Base-by-base conservation (phyloP, 1,140 invertebrate species). In the Drosophila tani region DNA sequence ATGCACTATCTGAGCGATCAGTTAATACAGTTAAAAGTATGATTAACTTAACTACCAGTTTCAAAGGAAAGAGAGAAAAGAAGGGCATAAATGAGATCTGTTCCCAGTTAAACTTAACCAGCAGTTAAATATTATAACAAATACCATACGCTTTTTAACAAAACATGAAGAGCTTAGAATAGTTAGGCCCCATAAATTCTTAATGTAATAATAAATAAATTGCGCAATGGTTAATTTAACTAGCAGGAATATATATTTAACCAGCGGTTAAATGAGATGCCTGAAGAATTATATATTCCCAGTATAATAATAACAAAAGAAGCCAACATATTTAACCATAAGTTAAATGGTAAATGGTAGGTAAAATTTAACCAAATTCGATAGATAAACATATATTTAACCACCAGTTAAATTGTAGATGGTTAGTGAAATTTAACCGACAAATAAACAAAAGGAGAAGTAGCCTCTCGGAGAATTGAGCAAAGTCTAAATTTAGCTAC, bases 1-100 rank as follows among this genome's bases (percentile, higher is more conserved):
- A 49, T 67, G n/a, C 65, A 12, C 58, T 67, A 5, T 19, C 32
- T n/a, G 17, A 63, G 0, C 8, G 21, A 38, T 38, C 57, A 3
- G 27, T 4, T 14, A 14, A 8, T 35, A 19, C 17, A 19, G 7
- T 19, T 1, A 1, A 19, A 32, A 27, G 2, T 27, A 27, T 24
- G 21, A 12, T 14, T 14, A 21, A 21, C 2, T n/a, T 43, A n/a
- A 43, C 15, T 15, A 5, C 19, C 7, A 14, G 11, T 46, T 19
- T 5, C 11, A 14, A 19, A 6, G 14, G 21, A 24, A 27, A 50
- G 7, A 29, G 27, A 27, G 27, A 27, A 27, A 27, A 27, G 5
- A 27, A 7, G 27, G 5, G 27, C 27, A 6, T 29, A 29, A 7
- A 14, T 24, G 21, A 49, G 6, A 24, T 14, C 5, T 29, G 17